Percentiles rank a stretch among this genome's conserved stretches.
Evolutionary conservation across 2,888 invertebrate genomes (phyloP).

Genomic region (Leptogaster cylindrica): DNA sequence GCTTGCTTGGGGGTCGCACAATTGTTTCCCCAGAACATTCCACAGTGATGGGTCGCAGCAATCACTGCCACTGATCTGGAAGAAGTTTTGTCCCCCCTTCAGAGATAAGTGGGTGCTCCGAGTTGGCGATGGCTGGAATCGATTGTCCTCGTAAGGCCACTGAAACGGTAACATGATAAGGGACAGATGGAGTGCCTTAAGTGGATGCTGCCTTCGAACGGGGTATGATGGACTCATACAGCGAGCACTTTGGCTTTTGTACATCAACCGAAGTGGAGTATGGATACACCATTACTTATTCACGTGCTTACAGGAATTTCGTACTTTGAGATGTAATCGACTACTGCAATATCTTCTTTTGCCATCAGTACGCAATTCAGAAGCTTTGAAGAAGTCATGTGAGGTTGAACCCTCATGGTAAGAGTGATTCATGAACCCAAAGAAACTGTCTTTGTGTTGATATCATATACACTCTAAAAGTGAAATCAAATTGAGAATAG

Average conservation of each 20-base stretch:
- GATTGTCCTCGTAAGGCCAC: constrained; percentile 34
- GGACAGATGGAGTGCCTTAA: constrained; percentile 16
- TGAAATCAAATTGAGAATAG: no score
- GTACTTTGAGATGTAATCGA: no score
- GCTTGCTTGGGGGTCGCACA: constrained; percentile 6
- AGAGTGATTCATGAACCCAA: no score
- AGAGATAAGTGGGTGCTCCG: constrained; percentile 31
- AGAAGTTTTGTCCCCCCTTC: constrained; percentile 21
- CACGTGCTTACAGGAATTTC: background rate
- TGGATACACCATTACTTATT: no score
- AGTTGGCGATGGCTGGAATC: no score
- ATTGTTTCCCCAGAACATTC: constrained; percentile 25
- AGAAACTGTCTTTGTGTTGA: no score
- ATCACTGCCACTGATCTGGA: constrained; percentile 31
- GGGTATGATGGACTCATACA: constrained; percentile 9
- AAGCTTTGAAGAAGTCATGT: no score
- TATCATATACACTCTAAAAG: no score
- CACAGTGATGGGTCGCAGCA: constrained; percentile 4
- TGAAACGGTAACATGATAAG: constrained; percentile 24
- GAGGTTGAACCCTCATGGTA: no score
- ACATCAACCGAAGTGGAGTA: no score
- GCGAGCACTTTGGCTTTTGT: background rate
- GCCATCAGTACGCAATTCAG: no score
- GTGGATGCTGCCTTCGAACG: background rate
- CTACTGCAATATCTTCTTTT: no score